A percentile compares a stretch with the other conserved stretches of the same genome.
phyloP scores from a whole-genome alignment of 2,888 invertebrate genomes.

The Morpho deidamia region DNA sequence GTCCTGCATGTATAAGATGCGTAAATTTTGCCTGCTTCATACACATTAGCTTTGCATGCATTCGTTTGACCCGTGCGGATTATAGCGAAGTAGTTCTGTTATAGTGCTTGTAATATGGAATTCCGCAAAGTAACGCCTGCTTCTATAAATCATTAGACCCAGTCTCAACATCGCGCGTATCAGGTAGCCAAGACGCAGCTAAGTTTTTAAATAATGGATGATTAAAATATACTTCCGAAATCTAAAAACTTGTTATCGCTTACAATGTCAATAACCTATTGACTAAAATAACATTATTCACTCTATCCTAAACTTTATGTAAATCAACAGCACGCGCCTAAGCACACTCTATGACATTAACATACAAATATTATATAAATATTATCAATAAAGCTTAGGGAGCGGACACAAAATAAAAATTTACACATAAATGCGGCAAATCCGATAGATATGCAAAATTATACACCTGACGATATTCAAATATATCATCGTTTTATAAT shows the following conservation, averaged over 20 bases:
- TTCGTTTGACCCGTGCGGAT: too few species aligned
- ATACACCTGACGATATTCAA: constrained; percentile 48
- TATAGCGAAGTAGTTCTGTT: too few species aligned
- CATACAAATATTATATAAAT: constrained; percentile 16
- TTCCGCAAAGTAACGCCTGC: too few species aligned
- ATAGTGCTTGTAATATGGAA: too few species aligned
- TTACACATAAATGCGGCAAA: constrained; percentile 54
- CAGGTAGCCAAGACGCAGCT: too few species aligned
- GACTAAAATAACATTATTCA: constrained; percentile 4
- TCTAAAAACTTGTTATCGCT: neutral
- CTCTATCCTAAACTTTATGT: constrained; percentile 28
- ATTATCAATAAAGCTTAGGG: constrained; percentile 20
- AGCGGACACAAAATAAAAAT: constrained; percentile 39
- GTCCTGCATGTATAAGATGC: too few species aligned
- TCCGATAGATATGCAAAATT: constrained; percentile 69
- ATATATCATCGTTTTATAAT: constrained; percentile 23
- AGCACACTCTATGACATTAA: constrained; percentile 17
- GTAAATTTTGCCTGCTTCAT: too few species aligned
- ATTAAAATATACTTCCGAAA: neutral
- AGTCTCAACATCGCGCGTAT: too few species aligned
- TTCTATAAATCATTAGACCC: too few species aligned
- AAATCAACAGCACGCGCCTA: constrained; percentile 32
- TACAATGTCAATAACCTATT: constrained; percentile 3
- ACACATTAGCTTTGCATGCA: too few species aligned
- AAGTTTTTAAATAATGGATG: too few species aligned